phyloP scores from a whole-genome alignment of 2,113 vertebrate genomes.

The Onychostoma macrolepis region DNA sequence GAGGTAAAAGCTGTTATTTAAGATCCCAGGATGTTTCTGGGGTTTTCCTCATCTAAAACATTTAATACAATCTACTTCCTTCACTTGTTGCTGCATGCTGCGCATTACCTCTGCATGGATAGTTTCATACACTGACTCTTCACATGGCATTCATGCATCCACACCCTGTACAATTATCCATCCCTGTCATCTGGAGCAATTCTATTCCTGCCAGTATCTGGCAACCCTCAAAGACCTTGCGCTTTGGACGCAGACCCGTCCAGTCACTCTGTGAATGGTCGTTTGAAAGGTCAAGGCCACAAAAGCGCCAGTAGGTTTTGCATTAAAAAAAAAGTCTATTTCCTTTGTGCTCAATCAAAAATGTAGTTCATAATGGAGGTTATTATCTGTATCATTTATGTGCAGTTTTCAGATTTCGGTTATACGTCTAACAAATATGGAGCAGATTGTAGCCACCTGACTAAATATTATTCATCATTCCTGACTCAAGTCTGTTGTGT shows the following conservation, averaged over 20 bases:
- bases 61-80: conserved; percentile 54
- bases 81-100: conserved; percentile 53
- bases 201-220: conserved; percentile 28
- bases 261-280: neutral
- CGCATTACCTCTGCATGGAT: conserved; percentile 37
- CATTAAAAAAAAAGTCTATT: neutral
- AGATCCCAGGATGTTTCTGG: conserved; percentile 64
- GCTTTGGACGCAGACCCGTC: neutral
- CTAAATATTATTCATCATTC: conserved; percentile 53
- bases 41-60: conserved; percentile 45
- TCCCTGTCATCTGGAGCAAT: conserved; percentile 10
- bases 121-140: conserved; percentile 26
- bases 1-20: conserved; percentile 67
- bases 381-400: neutral
- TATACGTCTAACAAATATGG: conserved; percentile 13
- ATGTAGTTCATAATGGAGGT: neutral
- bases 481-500: conserved; percentile 38
- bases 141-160: neutral
- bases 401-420: neutral
- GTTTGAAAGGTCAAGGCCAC: conserved; percentile 4
- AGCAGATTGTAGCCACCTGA: conserved; percentile 50
- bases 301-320: neutral
- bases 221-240: conserved; percentile 10
- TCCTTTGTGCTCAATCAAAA: neutral
- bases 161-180: neutral